Evolutionary conservation across 1,140 invertebrate genomes (phyloP).

Genomic region (Drosophila triauraria): DNA sequence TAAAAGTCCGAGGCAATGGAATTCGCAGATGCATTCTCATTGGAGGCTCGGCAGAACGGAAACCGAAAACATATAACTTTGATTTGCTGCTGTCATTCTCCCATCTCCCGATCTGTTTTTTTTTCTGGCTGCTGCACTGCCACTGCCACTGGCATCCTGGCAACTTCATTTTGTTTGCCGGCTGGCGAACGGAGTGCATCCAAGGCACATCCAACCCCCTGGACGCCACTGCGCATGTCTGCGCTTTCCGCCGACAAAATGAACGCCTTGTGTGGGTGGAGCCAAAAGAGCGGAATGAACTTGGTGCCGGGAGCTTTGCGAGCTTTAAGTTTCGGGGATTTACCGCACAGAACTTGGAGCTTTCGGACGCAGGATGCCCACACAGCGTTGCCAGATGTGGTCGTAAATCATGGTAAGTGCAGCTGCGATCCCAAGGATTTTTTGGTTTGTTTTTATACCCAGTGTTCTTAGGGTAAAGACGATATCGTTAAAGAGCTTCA

Average conservation of each 20-base stretch:
- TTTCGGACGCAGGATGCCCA: slow-evolving; percentile 53
- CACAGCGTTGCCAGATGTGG: slow-evolving; percentile 60
- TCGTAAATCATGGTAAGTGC: slow-evolving; percentile 54
- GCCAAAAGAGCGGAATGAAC: slow-evolving; percentile 64
- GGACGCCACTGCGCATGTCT: slow-evolving; percentile 59
- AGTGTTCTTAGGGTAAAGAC: background rate
- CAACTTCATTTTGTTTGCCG: slow-evolving; percentile 78
- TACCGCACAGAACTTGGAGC: slow-evolving; percentile 26
- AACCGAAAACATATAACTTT: slow-evolving; percentile 32
- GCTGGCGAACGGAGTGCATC: slow-evolving; percentile 50
- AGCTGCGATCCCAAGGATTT: slow-evolving; percentile 16
- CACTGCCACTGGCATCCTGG: slow-evolving; percentile 41
- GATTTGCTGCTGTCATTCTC: slow-evolving; percentile 52
- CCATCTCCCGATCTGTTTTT: slow-evolving; percentile 11
- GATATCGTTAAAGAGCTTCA: no score
- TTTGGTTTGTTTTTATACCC: background rate
- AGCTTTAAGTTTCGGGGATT: slow-evolving; percentile 45
- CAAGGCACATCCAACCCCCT: slow-evolving; percentile 53
- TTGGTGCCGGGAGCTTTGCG: slow-evolving; percentile 40
- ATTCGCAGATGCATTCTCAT: slow-evolving; percentile 50
- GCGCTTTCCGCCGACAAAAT: slow-evolving; percentile 56
- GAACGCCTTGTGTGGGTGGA: slow-evolving; percentile 75
- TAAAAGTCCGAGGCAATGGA: slow-evolving; percentile 16
- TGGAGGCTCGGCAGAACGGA: slow-evolving; percentile 24
- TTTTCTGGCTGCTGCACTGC: background rate